Evolutionary conservation across 2,797 vertebrate species (phyloP).

Genomic region (Stomatorhinus walkeri): DNA sequence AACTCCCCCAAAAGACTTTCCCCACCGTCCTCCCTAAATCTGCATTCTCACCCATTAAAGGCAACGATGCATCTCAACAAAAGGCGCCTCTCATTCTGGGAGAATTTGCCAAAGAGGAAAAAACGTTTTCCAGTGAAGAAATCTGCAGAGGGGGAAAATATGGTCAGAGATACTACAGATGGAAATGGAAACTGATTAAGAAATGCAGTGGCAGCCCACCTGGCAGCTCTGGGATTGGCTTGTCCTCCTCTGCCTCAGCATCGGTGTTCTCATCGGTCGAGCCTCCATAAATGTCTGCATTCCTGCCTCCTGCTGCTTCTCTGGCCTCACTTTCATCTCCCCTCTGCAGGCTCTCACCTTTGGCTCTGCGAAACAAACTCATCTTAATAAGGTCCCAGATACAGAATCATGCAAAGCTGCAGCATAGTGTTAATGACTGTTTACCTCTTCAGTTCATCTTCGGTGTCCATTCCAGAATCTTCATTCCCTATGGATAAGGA

Average conservation of each 20-base stretch:
- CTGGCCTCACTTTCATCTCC: constrained; percentile 33
- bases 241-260: constrained; percentile 61
- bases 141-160: constrained; percentile 47
- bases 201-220: constrained; percentile 46
- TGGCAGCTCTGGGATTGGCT: constrained; percentile 75
- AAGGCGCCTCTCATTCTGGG: constrained; percentile 67
- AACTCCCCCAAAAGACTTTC: neutral
- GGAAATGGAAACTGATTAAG: neutral
- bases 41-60: constrained; percentile 71
- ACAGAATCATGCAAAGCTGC: neutral
- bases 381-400: neutral
- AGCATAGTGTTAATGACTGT: neutral
- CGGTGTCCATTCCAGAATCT: constrained; percentile 73
- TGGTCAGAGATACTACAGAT: neutral
- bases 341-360: constrained; percentile 48
- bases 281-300: constrained; percentile 69
- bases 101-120: constrained; percentile 81
- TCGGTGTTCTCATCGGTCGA: constrained; percentile 88
- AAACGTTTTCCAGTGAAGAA: constrained; percentile 75
- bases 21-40: neutral
- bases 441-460: constrained; percentile 81
- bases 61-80: constrained; percentile 76
- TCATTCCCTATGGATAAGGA: constrained; percentile 33
- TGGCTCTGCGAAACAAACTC: constrained; percentile 49
- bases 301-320: constrained; percentile 23